Evolutionary conservation across 1,140 invertebrate species (phyloP), one percentile per base, ranked within the genome.

Genomic region (Cepaea nemoralis): DNA sequence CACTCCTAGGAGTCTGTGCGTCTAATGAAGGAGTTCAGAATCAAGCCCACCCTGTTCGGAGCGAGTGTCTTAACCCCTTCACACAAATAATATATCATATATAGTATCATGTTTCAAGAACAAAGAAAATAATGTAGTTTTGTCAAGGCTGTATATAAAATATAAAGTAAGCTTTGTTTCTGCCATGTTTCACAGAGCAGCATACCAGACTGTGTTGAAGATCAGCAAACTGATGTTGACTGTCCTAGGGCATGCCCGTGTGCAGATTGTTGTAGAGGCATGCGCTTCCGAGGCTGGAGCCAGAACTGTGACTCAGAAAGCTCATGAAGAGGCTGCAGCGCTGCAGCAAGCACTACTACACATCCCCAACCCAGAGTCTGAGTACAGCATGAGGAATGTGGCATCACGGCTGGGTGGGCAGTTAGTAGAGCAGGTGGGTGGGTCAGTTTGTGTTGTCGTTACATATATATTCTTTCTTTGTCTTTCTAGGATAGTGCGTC

Each of bases 121-220:
- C n/a, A n/a, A n/a, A n/a, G n/a, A n/a, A n/a, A n/a, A n/a, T n/a
- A n/a, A n/a, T n/a, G n/a, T n/a, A n/a, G n/a, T n/a, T n/a, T n/a
- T n/a, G n/a, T n/a, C n/a, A n/a, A n/a, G n/a, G n/a, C n/a, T n/a
- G n/a, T n/a, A n/a, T n/a, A n/a, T n/a, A n/a, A n/a, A n/a, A 79
- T 40, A 19, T 55, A 16, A 22, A 71, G 22, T n/a, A n/a, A n/a
- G n/a, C n/a, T n/a, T n/a, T n/a, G n/a, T n/a, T n/a, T n/a, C n/a
- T n/a, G n/a, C n/a, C 22, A 55, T 63, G 1, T 33, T 78, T 86
- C 90, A 27, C 88, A 94, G 94, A 88, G 95, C 95, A 66, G 96
- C 96, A 0, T 97, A 96, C 91, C 93, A 97, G 84, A 95, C 96
- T 69, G 94, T 98, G 70, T 92, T 99, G 71, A 96, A 97, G 90